These are phyloP conservation scores for Carposina sasakii DNA, from an alignment of 1,140 invertebrate genomes.

Conservation along the genomic window DNA sequence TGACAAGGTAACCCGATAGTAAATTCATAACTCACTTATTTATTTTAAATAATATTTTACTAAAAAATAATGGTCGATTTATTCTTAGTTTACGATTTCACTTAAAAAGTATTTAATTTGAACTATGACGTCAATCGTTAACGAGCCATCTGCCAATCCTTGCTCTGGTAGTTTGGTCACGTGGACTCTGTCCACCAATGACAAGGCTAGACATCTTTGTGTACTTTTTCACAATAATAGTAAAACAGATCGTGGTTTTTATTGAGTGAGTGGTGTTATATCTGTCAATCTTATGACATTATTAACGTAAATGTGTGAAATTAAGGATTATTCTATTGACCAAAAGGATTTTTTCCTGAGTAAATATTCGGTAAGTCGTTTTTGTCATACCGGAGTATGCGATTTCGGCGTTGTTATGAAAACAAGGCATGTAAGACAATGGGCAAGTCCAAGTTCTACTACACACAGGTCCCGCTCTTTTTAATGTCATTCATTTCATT, in stretches of 20 bases:
- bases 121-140: constrained; percentile 40
- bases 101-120: constrained; percentile 24
- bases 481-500: constrained; percentile 56
- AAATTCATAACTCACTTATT: neutral
- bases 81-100: neutral
- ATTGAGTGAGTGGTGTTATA: constrained; percentile 71
- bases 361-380: constrained; percentile 72
- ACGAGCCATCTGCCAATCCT: constrained; percentile 43
- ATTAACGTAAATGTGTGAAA: constrained; percentile 73
- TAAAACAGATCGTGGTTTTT: constrained; percentile 68
- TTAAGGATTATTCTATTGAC: constrained; percentile 68
- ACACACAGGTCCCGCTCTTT: constrained; percentile 71
- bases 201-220: constrained; percentile 58
- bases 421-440: constrained; percentile 39
- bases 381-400: no score
- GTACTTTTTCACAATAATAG: constrained; percentile 67
- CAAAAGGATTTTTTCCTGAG: constrained; percentile 72
- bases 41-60: neutral
- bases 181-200: constrained; percentile 61
- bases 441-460: constrained; percentile 61
- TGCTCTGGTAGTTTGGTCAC: constrained; percentile 40
- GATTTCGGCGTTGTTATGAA: no score
- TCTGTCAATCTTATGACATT: constrained; percentile 71
- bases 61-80: neutral
- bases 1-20: neutral